A percentile compares a stretch with the other conserved stretches of the same genome.
phyloP scores from a whole-genome alignment of 2,888 invertebrate species.

The Neocrepidodera transversa region DNA sequence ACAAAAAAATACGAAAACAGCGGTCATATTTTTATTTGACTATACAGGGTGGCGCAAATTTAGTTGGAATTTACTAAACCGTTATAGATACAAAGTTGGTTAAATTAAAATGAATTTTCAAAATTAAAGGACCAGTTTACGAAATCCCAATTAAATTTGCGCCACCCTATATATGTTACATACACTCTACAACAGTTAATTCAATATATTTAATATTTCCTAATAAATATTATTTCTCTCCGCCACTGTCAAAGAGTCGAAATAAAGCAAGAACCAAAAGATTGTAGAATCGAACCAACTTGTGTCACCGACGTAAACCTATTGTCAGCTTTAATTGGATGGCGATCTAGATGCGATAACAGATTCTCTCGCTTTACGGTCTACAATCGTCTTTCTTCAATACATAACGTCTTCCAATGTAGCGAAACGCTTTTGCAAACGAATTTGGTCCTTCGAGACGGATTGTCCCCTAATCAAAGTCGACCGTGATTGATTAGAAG shows the following conservation, averaged over 20 bases:
- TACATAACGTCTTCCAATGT: not conserved
- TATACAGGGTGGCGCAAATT: too few relatives aligned
- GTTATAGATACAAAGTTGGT: too few relatives aligned
- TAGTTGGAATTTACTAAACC: too few relatives aligned
- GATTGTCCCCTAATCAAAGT: conserved; percentile 51
- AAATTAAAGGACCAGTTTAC: too few relatives aligned
- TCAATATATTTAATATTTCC: too few relatives aligned
- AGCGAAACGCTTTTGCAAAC: conserved; percentile 18
- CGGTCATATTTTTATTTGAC: too few relatives aligned
- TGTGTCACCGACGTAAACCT: conserved; percentile 61
- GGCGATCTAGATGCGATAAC: conserved; percentile 61
- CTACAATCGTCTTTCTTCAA: conserved; percentile 43
- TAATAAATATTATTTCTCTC: not conserved
- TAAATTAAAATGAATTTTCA: too few relatives aligned
- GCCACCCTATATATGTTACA: too few relatives aligned
- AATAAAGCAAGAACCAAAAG: conserved; percentile 28
- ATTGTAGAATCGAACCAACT: conserved; percentile 46
- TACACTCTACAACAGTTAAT: too few relatives aligned
- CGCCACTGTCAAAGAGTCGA: conserved; percentile 21
- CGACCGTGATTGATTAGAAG: conserved; percentile 60
- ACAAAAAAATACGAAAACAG: too few relatives aligned
- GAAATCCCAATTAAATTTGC: too few relatives aligned
- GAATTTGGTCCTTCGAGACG: conserved; percentile 45
- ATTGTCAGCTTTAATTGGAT: conserved; percentile 65
- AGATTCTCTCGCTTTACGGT: conserved; percentile 48